Conservation (phyloP, 2,797 vertebrate genomes). For the Anisognathus igniventris region DNA sequence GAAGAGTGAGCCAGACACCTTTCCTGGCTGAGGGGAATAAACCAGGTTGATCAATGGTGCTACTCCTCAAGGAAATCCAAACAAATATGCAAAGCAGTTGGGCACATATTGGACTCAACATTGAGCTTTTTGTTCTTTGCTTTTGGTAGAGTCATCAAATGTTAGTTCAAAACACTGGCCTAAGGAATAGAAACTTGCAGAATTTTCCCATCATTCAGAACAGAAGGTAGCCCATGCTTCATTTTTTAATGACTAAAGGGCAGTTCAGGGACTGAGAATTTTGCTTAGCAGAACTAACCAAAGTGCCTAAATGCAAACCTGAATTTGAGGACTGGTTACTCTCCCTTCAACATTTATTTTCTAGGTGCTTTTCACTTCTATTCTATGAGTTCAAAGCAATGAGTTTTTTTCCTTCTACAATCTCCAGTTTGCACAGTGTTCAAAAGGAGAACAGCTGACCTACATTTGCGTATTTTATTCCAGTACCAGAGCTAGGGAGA, state of each 20-base stretch:
- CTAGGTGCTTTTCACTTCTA: neutral
- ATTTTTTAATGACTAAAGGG: neutral
- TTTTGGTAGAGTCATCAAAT: neutral
- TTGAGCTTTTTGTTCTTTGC: neutral
- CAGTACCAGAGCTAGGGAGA: neutral
- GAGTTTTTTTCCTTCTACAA: neutral
- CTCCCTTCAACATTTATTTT: neutral
- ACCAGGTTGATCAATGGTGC: neutral
- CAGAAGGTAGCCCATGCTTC: neutral
- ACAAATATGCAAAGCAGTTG: neutral
- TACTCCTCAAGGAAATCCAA: neutral
- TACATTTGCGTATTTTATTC: neutral
- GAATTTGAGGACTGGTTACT: neutral
- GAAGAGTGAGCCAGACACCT: neutral
- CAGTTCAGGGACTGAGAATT: neutral
- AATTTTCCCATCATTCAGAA: neutral
- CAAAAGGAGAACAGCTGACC: neutral
- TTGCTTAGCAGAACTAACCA: neutral
- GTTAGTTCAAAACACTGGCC: neutral
- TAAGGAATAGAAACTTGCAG: neutral
- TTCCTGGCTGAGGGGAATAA: neutral
- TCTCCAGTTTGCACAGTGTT: neutral
- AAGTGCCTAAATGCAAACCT: neutral
- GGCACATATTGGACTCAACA: rapidly evolving
- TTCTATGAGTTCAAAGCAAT: neutral